Conservation (phyloP, 2,888 invertebrate species). For the Nephrotoma guestfalica region DNA sequence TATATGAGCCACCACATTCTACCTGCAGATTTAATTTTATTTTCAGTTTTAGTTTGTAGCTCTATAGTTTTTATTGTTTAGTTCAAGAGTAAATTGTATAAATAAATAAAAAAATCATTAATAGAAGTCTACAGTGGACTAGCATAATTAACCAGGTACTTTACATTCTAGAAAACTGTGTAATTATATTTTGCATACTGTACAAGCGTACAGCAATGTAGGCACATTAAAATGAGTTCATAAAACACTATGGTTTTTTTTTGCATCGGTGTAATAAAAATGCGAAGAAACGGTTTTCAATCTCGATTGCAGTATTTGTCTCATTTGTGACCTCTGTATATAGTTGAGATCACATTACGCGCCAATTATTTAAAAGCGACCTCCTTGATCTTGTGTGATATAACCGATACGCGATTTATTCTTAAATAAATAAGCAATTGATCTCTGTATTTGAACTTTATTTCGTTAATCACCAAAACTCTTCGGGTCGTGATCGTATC, state of each 20-base stretch:
- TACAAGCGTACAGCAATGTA: not conserved
- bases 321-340: not conserved
- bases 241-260: not conserved
- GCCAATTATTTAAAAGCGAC: not conserved
- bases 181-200: too few relatives aligned
- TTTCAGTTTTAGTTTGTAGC: not conserved
- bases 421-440: not conserved
- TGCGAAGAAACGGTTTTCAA: not conserved
- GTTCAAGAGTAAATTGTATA: not conserved
- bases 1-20: not conserved
- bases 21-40: not conserved
- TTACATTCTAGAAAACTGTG: too few relatives aligned
- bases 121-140: not conserved
- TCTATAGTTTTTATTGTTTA: not conserved
- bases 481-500: not conserved
- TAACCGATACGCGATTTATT: not conserved
- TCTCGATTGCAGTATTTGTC: not conserved
- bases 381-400: not conserved
- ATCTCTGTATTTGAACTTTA: not conserved
- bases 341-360: not conserved
- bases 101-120: not conserved
- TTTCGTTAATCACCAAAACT: not conserved
- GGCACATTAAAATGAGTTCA: not conserved
- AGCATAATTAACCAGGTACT: not conserved
- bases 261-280: not conserved